Percentiles rank a stretch among this genome's conserved stretches.
These are phyloP conservation scores for Penaeus vannamei DNA, from an alignment of 1,140 invertebrate genomes.

Conservation along the genomic window DNA sequence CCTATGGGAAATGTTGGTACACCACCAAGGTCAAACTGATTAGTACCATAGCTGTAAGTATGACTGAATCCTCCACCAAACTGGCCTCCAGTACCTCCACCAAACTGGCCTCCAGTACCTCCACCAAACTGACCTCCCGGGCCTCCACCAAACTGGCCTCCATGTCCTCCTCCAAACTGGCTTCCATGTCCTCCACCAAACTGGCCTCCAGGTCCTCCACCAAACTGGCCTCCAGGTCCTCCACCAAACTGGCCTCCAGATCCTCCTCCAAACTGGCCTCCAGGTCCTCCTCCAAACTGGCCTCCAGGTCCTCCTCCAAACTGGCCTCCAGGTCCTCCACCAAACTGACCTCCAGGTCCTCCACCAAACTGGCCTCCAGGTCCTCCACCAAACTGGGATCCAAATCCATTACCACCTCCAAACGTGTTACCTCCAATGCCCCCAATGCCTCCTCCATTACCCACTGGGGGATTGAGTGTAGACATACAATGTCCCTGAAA, in stretches of 20 bases:
- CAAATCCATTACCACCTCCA: background rate
- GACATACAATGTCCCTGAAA: slow-evolving; percentile 67
- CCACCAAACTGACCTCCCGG: slow-evolving; percentile 25
- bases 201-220: slow-evolving; percentile 32
- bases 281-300: slow-evolving; percentile 32
- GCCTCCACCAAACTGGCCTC: background rate
- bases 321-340: slow-evolving; percentile 31
- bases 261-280: slow-evolving; percentile 8
- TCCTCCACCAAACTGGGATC: background rate
- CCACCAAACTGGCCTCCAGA: slow-evolving; percentile 33
- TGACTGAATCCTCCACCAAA: slow-evolving; percentile 13
- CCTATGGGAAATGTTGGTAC: slow-evolving; percentile 73
- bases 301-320: slow-evolving; percentile 17
- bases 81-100: slow-evolving; percentile 8
- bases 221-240: slow-evolving; percentile 25
- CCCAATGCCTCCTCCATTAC: slow-evolving; percentile 36
- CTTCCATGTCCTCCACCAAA: slow-evolving; percentile 3
- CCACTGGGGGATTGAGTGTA: slow-evolving; percentile 66
- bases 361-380: slow-evolving; percentile 19
- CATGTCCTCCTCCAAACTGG: background rate
- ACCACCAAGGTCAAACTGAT: slow-evolving; percentile 58
- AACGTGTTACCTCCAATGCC: background rate
- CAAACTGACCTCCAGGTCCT: slow-evolving; percentile 19
- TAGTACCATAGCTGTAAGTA: background rate
- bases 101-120: background rate